These are phyloP conservation scores for Sycophila texana DNA, from an alignment of 2,888 invertebrate genomes.

Conservation along the genomic window DNA sequence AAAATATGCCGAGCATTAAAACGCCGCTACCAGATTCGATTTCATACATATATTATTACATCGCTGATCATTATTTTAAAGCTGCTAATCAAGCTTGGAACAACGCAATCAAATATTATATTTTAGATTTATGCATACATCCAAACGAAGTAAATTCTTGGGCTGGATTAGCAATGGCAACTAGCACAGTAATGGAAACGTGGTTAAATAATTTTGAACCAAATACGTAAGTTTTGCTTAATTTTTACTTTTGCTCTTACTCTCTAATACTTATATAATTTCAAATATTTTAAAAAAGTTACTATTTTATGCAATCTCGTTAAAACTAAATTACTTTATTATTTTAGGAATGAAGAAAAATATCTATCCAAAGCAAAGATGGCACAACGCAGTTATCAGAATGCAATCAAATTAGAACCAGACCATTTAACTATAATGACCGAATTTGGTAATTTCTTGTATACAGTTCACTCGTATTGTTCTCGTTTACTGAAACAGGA, in stretches of 20 bases:
- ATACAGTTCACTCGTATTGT: conserved; percentile 92
- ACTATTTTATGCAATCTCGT: neutral
- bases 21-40: conserved; percentile 79
- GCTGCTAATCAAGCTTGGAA: conserved; percentile 79
- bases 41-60: conserved; percentile 89
- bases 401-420: conserved; percentile 86
- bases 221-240: conserved; percentile 75
- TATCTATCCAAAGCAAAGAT: conserved; percentile 84
- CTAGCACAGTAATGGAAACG: conserved; percentile 86
- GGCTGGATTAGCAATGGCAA: conserved; percentile 92
- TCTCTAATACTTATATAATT: too few relatives aligned
- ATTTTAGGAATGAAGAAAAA: conserved; percentile 77
- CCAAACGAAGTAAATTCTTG: conserved; percentile 90
- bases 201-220: conserved; percentile 86
- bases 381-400: conserved; percentile 88
- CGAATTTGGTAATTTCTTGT: conserved; percentile 93
- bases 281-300: too few relatives aligned
- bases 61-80: conserved; percentile 95
- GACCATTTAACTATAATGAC: conserved; percentile 89
- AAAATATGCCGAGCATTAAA: conserved; percentile 78
- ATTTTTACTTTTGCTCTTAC: neutral
- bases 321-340: neutral
- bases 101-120: conserved; percentile 87
- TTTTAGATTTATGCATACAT: conserved; percentile 88
- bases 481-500: conserved; percentile 90